Evolutionary conservation across 1,140 invertebrate genomes (phyloP).

Genomic region (Zaprionus ornatus): DNA sequence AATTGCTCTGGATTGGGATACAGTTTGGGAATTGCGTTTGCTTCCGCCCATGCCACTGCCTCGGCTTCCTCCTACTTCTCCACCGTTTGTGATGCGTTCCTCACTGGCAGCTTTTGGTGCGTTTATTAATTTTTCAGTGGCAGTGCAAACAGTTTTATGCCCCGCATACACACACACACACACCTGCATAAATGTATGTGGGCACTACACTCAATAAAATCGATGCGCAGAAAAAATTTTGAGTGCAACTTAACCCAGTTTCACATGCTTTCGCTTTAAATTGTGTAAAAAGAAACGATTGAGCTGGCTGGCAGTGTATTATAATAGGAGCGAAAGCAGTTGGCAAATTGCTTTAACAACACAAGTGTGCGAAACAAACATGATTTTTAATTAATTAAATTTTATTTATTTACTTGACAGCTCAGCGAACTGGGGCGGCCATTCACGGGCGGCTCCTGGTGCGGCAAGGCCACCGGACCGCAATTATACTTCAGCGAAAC

Average conservation of each 20-base stretch:
- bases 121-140: conserved; percentile 68
- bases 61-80: too few relatives aligned
- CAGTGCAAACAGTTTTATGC: conserved; percentile 29
- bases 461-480: conserved; percentile 89
- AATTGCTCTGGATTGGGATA: conserved; percentile 24
- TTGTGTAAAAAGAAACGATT: conserved; percentile 28
- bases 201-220: not conserved
- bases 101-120: conserved; percentile 19
- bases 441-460: conserved; percentile 93
- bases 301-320: not conserved
- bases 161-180: not conserved
- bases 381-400: conserved; percentile 78
- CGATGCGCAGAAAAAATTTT: not conserved
- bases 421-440: conserved; percentile 91
- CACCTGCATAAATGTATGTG: not conserved
- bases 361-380: conserved; percentile 46
- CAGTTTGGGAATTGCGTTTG: conserved; percentile 8
- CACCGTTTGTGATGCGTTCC: not conserved
- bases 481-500: conserved; percentile 94
- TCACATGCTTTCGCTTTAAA: conserved; percentile 51
- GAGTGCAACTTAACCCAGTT: conserved; percentile 66
- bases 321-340: not conserved
- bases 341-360: conserved; percentile 38
- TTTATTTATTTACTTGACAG: conserved; percentile 85
- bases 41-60: not conserved